Base-by-base conservation (phyloP, 2,888 invertebrate genomes). In the Eremobia ochroleuca region DNA sequence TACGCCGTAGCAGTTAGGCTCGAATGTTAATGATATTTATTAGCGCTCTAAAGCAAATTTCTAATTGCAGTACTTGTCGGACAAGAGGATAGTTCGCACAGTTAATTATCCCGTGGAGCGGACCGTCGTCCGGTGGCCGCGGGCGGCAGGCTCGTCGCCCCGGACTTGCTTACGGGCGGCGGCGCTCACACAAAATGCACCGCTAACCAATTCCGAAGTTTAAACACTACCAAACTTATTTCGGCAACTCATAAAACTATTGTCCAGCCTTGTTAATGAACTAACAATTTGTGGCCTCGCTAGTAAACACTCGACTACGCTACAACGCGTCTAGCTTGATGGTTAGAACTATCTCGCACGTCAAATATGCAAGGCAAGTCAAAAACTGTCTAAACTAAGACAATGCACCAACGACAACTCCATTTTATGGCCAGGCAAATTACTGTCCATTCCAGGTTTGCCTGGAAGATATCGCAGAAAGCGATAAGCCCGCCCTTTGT, bases 241-340 rank as follows among this genome's bases (percentile, higher is more conserved):
- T 96, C 91, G 92, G 93, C 91, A 95, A 95, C 95, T 96, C 95
- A 94, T 96, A 96, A 95, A 96, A 96, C 96, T 95, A 93, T 94
- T 94, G 93, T 93, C 90, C 93, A 89, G 87, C 88, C 87, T 82
- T 88, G 92, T 90, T 94, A 94, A 94, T 92, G 88, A 93, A 93
- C 87, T 91, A 88, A 86, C 80, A 74, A 75, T 65, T 85, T 85
- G 80, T 84, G 62, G 64, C 25, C 61, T 25, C 11, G 31, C 43
- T 68, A 18, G 77, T 77, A 68, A 77, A 77, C 73, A 85, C 58
- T 64, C 31, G 1, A 59, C 52, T 13, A 58, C 62, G 81, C 4
- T 34, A 71, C 62, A 67, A 59, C 81, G 46, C 85, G 66, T 69
- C 61, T 13, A 28, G 5, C 25, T n/a, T 11, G 25, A 34, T 13